Conservation (phyloP, 2,113 vertebrate species). For the Hiodon alosoides region DNA sequence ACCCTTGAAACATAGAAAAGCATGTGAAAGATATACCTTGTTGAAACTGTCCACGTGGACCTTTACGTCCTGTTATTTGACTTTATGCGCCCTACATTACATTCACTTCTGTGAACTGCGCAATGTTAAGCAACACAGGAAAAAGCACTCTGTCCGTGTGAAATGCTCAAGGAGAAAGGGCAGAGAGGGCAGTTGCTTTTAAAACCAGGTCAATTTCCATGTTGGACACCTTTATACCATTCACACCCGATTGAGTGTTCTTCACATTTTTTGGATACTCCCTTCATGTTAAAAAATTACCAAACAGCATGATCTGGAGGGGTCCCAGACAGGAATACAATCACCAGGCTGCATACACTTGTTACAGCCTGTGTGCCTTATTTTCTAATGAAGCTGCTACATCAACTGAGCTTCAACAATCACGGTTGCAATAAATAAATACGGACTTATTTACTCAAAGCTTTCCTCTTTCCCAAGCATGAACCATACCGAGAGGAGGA, state of each 20-base stretch:
- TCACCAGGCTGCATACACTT: neutral
- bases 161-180: neutral
- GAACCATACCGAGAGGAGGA: neutral
- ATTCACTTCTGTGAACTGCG: too few relatives aligned
- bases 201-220: neutral
- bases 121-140: too few relatives aligned
- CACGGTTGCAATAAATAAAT: too few relatives aligned
- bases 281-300: slow-evolving; percentile 10
- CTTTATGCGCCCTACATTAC: too few relatives aligned
- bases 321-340: neutral
- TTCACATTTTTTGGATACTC: neutral
- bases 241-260: slow-evolving; percentile 47
- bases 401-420: neutral
- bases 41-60: too few relatives aligned
- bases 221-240: neutral
- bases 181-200: neutral
- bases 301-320: neutral
- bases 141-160: neutral
- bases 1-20: too few relatives aligned
- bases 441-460: too few relatives aligned
- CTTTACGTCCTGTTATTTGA: too few relatives aligned
- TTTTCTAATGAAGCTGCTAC: neutral
- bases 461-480: too few relatives aligned
- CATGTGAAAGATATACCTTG: too few relatives aligned
- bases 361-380: neutral